Evolutionary conservation across 2,888 invertebrate species (phyloP).

Genomic region (Camponotus fellah): DNA sequence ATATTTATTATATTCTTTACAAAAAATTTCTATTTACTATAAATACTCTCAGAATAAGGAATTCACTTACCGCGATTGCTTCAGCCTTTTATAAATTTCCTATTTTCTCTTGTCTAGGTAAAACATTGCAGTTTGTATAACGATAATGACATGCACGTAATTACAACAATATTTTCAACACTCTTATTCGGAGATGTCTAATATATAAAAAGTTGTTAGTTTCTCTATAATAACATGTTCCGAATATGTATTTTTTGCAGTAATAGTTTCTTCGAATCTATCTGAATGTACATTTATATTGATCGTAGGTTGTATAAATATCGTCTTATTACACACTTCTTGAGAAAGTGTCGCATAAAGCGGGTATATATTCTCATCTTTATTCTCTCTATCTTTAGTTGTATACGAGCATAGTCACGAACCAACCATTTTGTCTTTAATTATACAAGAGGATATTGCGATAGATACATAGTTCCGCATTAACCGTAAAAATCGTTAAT

Average conservation of each 20-base stretch:
- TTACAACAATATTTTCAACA: conserved; percentile 24
- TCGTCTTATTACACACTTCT: not conserved
- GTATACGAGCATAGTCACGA: not conserved
- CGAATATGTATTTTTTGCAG: not conserved
- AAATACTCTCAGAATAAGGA: not conserved
- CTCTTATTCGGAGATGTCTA: not conserved
- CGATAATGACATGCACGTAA: not conserved
- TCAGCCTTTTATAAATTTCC: not conserved
- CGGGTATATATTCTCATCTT: not conserved
- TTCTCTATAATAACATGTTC: conserved; percentile 2
- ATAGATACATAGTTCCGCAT: conserved; percentile 17
- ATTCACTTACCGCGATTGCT: not conserved
- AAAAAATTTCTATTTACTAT: not conserved
- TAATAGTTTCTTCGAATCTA: not conserved
- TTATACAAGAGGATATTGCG: conserved; percentile 14
- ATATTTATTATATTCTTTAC: not conserved
- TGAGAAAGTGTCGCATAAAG: conserved; percentile 22
- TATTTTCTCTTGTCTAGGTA: not conserved
- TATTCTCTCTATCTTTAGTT: conserved; percentile 15
- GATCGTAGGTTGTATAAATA: not conserved
- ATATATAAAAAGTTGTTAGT: not conserved
- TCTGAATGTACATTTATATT: not conserved
- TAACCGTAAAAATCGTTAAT: conserved; percentile 23
- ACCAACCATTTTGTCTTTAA: conserved; percentile 2
- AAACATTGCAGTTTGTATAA: not conserved